These are phyloP conservation scores for Clarias platycephalus DNA, from an alignment of 2,797 vertebrate genomes.

Conservation along the genomic window DNA sequence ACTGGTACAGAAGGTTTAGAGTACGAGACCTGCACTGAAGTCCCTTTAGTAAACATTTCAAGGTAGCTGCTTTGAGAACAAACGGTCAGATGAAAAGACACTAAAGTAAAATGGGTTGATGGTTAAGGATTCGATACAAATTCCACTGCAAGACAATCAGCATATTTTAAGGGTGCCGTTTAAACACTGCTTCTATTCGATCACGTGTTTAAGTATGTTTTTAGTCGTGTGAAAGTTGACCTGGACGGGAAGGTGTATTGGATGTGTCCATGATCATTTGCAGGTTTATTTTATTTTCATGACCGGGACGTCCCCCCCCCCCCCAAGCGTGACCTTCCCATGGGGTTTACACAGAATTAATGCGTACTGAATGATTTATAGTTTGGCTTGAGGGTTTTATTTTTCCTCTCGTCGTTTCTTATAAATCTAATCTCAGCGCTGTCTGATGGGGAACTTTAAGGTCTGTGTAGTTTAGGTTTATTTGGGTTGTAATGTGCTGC, in stretches of 20 bases:
- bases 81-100: not conserved
- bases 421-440: not conserved
- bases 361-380: not conserved
- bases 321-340: too few species aligned
- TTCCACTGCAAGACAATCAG: not conserved
- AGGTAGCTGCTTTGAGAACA: not conserved
- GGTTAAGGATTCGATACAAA: not conserved
- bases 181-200: not conserved
- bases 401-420: not conserved
- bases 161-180: not conserved
- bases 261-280: not conserved
- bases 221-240: not conserved
- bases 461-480: not conserved
- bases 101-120: not conserved
- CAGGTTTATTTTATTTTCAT: not conserved
- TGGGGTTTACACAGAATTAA: not conserved
- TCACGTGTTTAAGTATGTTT: not conserved
- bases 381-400: not conserved
- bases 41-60: not conserved
- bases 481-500: not conserved
- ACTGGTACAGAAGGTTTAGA: not conserved
- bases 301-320: too few species aligned
- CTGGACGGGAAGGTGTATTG: not conserved
- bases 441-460: not conserved
- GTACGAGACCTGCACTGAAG: not conserved